Evolutionary conservation across 1,140 invertebrate genomes (phyloP), one percentile per base, ranked within the genome.

Genomic region (Tetragnatha versicolor): DNA sequence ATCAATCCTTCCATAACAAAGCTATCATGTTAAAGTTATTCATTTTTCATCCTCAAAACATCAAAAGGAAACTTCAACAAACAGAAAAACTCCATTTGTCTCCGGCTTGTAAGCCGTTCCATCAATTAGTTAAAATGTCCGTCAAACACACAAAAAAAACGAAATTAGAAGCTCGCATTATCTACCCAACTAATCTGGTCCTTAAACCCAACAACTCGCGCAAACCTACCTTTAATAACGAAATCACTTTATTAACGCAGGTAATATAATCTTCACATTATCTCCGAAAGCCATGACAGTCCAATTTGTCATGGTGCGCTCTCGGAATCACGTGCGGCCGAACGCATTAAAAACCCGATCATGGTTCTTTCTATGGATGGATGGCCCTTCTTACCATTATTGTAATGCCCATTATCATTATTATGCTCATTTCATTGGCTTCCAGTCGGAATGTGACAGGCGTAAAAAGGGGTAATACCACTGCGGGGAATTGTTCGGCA

Each of bases 241-340:
- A 55, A 77, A 77, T 77, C 73, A 77, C 73, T 77, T 77, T 77
- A 77, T 77, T 77, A 77, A 37, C 33, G 3, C 5, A 7, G 73
- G 55, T 77, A 77, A 77, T 77, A 35, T 66, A 77, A 77, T 77
- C 73, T 77, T 77, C 73, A 77, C 73, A 77, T 77, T 77, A 77
- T 77, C 73, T 77, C 5, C 14, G 27, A n/a, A n/a, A 31, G 5
- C 45, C 61, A 53, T 77, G 73, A 77, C 73, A 77, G 73, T 47
- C 58, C 73, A 63, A 77, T 77, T 77, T 77, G 73, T 77, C 73
- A 65, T 29, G 45, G 22, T 33, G 14, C 10, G 45, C 29, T 17
- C 55, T 39, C 10, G 22, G 22, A n/a, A 12, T 45, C 37, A 47
- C 45, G 72, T 29, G 31, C 35, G 25, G 27, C 20, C 27, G 45